Evolutionary conservation across 1,140 invertebrate species (phyloP).

Genomic region (Leptonema lineaticorne): DNA sequence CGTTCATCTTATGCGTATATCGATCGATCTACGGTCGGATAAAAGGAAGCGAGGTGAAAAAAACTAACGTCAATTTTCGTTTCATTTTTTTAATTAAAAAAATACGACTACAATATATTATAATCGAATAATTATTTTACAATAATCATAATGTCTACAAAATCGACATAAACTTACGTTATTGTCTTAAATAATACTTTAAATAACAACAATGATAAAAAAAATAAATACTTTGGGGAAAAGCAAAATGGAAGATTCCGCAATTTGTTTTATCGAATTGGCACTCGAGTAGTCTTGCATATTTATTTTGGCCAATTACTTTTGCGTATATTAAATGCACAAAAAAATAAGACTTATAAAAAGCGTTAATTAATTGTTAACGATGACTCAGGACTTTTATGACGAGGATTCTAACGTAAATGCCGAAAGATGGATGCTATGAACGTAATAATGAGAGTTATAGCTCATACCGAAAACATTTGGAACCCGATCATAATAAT

Average conservation of each 20-base stretch:
- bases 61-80: neutral
- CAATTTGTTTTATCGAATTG: neutral
- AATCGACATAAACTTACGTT: neutral
- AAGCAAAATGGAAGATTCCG: slow-evolving; percentile 11
- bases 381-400: neutral
- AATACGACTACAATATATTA: slow-evolving; percentile 1
- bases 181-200: neutral
- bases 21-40: too few species aligned
- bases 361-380: neutral
- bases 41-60: neutral
- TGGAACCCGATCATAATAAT: too few species aligned
- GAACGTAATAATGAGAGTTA: neutral
- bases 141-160: neutral
- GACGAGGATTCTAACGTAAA: neutral
- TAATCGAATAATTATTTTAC: neutral
- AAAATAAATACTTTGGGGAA: neutral
- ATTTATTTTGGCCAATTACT: neutral
- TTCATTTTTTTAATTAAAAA: neutral
- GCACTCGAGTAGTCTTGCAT: neutral
- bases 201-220: neutral
- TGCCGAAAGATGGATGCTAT: neutral
- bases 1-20: neutral
- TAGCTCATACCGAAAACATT: neutral
- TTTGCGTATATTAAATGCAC: neutral
- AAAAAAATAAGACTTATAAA: neutral